Percentiles rank a stretch among this genome's conserved stretches.
phyloP scores from a whole-genome alignment of 2,113 vertebrate genomes.

The Mobula hypostoma region DNA sequence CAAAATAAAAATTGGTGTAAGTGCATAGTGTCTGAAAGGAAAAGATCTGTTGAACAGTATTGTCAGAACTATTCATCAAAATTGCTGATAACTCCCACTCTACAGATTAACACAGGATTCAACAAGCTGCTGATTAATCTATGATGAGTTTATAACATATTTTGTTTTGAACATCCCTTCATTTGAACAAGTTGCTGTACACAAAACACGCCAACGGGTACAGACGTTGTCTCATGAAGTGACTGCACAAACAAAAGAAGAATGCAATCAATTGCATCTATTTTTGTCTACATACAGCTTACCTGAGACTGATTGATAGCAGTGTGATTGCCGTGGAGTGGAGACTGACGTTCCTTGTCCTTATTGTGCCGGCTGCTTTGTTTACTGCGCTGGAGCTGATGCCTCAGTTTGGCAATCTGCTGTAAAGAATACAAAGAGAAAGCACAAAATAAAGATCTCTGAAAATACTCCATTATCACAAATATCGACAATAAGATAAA shows the following conservation, averaged over 20 bases:
- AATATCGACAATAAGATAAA: neutral
- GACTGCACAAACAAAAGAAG: neutral
- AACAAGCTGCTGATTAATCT: neutral
- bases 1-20: neutral
- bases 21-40: neutral
- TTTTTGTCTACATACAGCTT: slow-evolving; percentile 18
- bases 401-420: slow-evolving; percentile 90
- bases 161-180: neutral
- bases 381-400: slow-evolving; percentile 86
- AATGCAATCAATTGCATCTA: neutral
- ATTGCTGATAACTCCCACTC: neutral
- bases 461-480: neutral
- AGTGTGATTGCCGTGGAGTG: slow-evolving; percentile 65
- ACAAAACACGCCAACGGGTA: neutral
- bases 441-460: slow-evolving; percentile 31
- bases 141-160: neutral
- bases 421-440: slow-evolving; percentile 45
- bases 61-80: neutral
- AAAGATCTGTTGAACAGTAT: neutral
- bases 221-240: neutral
- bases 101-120: neutral
- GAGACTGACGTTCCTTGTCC: slow-evolving; percentile 76
- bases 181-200: neutral
- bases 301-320: slow-evolving; percentile 73
- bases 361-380: slow-evolving; percentile 75